Conservation (phyloP, 2,797 vertebrate genomes). For the Balearica regulorum region DNA sequence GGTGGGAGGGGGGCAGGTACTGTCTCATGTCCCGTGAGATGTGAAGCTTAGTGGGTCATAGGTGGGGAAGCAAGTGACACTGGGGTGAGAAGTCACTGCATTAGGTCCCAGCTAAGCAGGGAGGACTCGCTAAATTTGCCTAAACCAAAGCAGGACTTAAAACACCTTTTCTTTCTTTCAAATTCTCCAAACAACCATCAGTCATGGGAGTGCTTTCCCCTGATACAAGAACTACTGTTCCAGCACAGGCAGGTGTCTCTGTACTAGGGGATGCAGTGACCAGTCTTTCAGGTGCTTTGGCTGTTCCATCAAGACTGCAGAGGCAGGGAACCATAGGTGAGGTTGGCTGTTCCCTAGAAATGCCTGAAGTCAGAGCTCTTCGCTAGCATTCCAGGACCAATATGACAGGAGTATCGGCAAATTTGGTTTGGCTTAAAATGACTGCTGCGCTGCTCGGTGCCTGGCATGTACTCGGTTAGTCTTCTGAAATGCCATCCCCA, state of each 20-base stretch:
- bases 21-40: not conserved
- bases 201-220: not conserved
- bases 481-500: not conserved
- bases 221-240: not conserved
- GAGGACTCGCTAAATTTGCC: not conserved
- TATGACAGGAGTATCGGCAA: not conserved
- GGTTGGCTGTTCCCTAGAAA: not conserved
- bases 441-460: not conserved
- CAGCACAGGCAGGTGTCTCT: not conserved
- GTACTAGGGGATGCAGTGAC: not conserved
- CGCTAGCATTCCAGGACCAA: not conserved
- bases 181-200: not conserved
- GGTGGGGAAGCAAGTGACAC: not conserved
- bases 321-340: not conserved
- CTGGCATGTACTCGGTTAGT: not conserved
- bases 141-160: not conserved
- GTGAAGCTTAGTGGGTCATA: not conserved
- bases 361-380: not conserved
- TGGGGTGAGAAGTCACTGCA: not conserved
- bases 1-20: not conserved
- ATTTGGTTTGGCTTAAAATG: not conserved
- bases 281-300: not conserved
- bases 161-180: not conserved
- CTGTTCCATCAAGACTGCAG: not conserved
- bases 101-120: not conserved